phyloP scores from a whole-genome alignment of 2,113 vertebrate species.

The Ursus arctos region DNA sequence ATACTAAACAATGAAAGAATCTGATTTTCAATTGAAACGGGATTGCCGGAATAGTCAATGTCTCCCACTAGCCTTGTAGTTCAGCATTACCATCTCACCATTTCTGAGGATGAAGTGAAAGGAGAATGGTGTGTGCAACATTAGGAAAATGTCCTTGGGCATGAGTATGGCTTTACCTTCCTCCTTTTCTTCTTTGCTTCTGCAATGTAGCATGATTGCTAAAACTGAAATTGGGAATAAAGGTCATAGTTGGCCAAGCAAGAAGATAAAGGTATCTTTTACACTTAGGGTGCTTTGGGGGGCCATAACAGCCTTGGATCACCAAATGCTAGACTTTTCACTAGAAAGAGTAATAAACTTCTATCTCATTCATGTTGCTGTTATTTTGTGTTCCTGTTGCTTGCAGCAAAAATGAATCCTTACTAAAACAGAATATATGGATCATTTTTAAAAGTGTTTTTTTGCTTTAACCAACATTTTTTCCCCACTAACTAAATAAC shows the following conservation, averaged over 20 bases:
- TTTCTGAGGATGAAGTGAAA: not conserved
- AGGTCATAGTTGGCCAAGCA: not conserved
- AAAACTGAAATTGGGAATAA: not conserved
- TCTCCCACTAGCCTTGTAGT: not conserved
- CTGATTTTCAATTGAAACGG: not conserved
- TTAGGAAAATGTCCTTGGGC: not conserved
- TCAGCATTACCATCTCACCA: not conserved
- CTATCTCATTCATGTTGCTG: not conserved
- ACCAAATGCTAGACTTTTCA: not conserved
- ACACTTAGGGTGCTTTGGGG: not conserved
- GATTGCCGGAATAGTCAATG: not conserved
- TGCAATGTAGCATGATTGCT: not conserved
- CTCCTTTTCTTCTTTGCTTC: not conserved
- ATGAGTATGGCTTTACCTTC: not conserved
- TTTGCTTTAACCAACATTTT: slow-evolving; percentile 2
- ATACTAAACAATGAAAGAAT: not conserved
- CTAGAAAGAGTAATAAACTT: not conserved
- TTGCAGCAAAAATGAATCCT: slow-evolving; percentile 1
- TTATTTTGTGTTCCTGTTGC: not conserved
- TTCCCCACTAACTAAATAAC: not conserved
- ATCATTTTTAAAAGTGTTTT: not conserved
- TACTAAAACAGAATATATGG: not conserved
- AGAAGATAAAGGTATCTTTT: not conserved
- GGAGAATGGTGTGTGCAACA: not conserved
- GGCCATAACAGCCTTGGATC: not conserved